A percentile compares a stretch with the other conserved stretches of the same genome.
phyloP scores from a whole-genome alignment of 1,140 invertebrate species.

The Macrobrachium nipponense region DNA sequence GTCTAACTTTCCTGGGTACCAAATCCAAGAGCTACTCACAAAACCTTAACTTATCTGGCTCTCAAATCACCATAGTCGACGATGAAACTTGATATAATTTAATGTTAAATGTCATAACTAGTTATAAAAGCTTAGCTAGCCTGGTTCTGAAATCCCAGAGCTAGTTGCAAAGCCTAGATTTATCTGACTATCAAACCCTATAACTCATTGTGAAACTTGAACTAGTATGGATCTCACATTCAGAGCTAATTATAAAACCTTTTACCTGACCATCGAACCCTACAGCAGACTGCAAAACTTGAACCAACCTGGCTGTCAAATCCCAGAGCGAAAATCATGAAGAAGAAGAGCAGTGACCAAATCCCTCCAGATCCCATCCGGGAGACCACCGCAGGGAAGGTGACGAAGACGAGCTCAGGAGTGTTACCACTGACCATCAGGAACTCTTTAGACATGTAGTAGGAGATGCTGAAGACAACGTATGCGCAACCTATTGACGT shows the following conservation, averaged over 20 bases:
- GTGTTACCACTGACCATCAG: not conserved
- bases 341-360: slow-evolving; percentile 35
- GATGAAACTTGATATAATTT: too few species aligned
- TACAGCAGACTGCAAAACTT: not conserved
- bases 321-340: slow-evolving; percentile 27
- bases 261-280: too few species aligned
- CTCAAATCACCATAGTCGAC: not conserved
- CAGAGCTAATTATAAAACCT: too few species aligned
- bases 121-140: too few species aligned
- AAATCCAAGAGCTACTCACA: not conserved
- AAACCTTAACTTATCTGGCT: not conserved
- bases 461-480: not conserved
- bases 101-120: too few species aligned
- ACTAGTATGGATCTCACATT: too few species aligned
- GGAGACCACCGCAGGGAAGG: not conserved
- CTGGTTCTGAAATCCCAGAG: too few species aligned
- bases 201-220: too few species aligned
- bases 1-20: too few species aligned
- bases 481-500: slow-evolving; percentile 5
- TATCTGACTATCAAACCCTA: too few species aligned
- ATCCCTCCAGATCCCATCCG: not conserved
- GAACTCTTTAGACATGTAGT: not conserved
- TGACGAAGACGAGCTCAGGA: not conserved
- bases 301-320: slow-evolving; percentile 20
- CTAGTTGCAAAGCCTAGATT: too few species aligned